Evolutionary conservation across 37 sponge, comb jelly and placozoan genomes (phyloP), one percentile per base, ranked within the genome.

Genomic region (Diacarnus erythraeanus): DNA sequence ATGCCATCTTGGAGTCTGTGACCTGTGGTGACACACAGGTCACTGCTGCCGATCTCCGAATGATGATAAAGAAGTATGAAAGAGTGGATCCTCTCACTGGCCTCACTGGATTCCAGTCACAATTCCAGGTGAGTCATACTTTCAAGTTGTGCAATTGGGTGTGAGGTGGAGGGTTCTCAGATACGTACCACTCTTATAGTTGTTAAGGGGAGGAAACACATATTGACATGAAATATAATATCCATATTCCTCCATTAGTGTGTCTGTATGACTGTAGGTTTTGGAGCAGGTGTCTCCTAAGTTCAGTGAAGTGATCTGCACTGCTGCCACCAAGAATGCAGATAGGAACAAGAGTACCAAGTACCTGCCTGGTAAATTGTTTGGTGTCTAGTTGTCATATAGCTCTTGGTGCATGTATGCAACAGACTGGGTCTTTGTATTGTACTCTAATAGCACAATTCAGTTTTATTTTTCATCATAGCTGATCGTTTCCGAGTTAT

Each of bases 11-110:
- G 67, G 83, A 80, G 83, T 77, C 57, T 21, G 60, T 82, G 38
- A 81, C 40, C 20, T 81, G 84, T 78, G 81, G 81, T 15, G 65
- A 88, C 54, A 88, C 88, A 0, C 82, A 88, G 69, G 43, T 81
- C 59, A 39, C 57, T 27, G 71, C 77, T 31, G 34, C 58, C 3
- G 60, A 71, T 54, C 64, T 85, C 25, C 44, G 35, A 1, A 10
- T 8, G n/a, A 57, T 26, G 25, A 64, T 78, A 29, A 22, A 60
- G n/a, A 64, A 74, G 33, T 63, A 84, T 31, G 41, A 39, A 2
- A 71, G 37, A 59, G 72, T n/a, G 41, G 83, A 83, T 54, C 72
- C 64, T 27, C 12, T 36, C 5, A 84, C 69, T n/a, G 69, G 70
- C 12, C 2, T 42, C 37, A 88, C 86, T 54, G 81, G 78, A 4